phyloP scores from a whole-genome alignment of 1,140 invertebrate genomes.

The Heliconius nattereri region DNA sequence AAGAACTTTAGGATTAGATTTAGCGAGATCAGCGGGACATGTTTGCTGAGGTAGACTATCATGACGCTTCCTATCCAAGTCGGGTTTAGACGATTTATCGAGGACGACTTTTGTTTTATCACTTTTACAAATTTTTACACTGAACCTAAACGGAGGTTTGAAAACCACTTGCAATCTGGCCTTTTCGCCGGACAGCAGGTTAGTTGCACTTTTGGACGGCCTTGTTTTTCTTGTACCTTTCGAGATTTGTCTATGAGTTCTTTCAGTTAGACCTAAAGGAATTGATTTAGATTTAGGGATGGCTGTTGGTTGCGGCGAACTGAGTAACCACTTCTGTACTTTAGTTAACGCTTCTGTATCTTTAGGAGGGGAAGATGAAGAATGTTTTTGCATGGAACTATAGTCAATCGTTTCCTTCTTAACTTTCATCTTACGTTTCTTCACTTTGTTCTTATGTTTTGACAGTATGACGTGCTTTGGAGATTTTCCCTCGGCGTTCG shows the following conservation, averaged over 20 bases:
- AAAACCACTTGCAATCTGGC: constrained; percentile 90
- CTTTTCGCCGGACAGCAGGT: constrained; percentile 81
- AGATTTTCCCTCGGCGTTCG: constrained; percentile 75
- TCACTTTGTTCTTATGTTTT: constrained; percentile 77
- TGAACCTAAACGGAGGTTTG: constrained; percentile 92
- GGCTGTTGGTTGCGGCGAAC: constrained; percentile 82
- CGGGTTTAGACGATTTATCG: constrained; percentile 77
- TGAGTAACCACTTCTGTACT: constrained; percentile 91
- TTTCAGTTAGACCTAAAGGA: constrained; percentile 83
- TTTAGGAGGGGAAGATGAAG: constrained; percentile 60
- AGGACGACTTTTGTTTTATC: constrained; percentile 79
- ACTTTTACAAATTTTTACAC: constrained; percentile 88
- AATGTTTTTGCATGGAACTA: constrained; percentile 84
- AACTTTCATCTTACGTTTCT: constrained; percentile 72
- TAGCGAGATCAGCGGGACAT: constrained; percentile 49
- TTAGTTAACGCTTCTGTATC: constrained; percentile 89
- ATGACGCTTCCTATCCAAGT: constrained; percentile 70
- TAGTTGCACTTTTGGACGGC: constrained; percentile 79
- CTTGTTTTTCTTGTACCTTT: constrained; percentile 73
- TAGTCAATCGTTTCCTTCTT: constrained; percentile 91
- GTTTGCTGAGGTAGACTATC: constrained; percentile 53
- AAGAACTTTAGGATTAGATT: constrained; percentile 54
- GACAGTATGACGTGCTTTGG: constrained; percentile 73
- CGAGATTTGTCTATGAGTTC: constrained; percentile 63
- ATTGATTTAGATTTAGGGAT: constrained; percentile 88